Base-by-base conservation (phyloP, 2,888 invertebrate species). In the Athetis lepigone region DNA sequence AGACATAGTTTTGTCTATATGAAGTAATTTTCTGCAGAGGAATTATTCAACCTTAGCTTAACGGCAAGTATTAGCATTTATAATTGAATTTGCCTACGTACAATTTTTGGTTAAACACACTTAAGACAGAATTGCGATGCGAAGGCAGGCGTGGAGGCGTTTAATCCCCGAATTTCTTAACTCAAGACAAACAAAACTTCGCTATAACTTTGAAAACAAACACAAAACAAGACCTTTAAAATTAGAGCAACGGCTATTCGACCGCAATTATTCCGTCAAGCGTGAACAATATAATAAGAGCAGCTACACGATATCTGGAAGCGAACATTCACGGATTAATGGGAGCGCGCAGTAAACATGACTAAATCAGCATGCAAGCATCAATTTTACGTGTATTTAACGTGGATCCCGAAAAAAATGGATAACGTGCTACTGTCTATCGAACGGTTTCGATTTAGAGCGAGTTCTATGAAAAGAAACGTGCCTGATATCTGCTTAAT, bases 341-440 rank as follows among this genome's bases (percentile, higher is more conserved):
- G 39, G 25, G 46, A 64, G 27, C 64, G 51, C 58, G 58, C 55
- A 46, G 33, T 66, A 65, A 65, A 60, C 59, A 60, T 75, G 67
- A 70, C 52, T 47, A 77, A n/a, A 70, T 58, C 36, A 40, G 47
- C 57, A 50, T 76, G 75, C 27, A 47, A 67, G 55, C 67, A 70
- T 58, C 27, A 49, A 67, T 70, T 75, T 61, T 33, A 33, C 33
- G 33, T 33, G 33, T 13, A 33, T 33, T 46, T 50, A 60, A 67
- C 42, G 40, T 40, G 47, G 43, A 62, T 37, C 51, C 45, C 47
- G n/a, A 45, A 49, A 62, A 67, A 74, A 70, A 62, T 66, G 23
- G 19, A 62, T 52, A 66, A 49, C 21, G 33, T 37, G 52, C 62
- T 62, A 62, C 59, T 57, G 52, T 46, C 33, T 33, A 46, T 65